Evolutionary conservation across 2,888 invertebrate genomes (phyloP), one percentile per base, ranked within the genome.

Genomic region (Hypena proboscidalis): DNA sequence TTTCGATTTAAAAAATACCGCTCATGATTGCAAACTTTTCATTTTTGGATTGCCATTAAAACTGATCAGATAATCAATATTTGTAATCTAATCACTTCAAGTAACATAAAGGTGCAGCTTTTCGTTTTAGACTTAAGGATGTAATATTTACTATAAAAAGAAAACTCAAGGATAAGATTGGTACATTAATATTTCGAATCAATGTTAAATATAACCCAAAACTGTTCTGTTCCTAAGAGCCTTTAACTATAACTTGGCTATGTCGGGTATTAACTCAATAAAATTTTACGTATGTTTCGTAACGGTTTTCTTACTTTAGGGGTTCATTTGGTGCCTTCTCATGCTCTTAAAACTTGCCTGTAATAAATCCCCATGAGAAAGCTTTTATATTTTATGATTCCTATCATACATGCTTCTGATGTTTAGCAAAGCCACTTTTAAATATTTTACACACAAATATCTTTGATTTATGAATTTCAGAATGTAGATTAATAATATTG

Each of bases 311-410:
- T 37, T 35, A 19, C 35, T 37, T 31, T 44, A 23, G 15, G 29
- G 43, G 58, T 61, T 65, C 59, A 60, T 60, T 66, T 64, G 47
- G 43, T 55, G 58, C 54, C 47, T 30, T 36, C 40, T 34, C 33
- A 9, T 25, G 54, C 10, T 8, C 36, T 43, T 44, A 39, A 48
- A 57, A 47, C 31, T 32, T 33, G 30, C 51, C 17, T 39, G 36
- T 29, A 17, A 20, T 39, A 43, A 36, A 50, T 17, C 36, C 38
- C 10, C 26, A 22, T 36, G 35, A 38, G 23, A 30, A 14, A 29
- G 26, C 14, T 17, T 7, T 3, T 31, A 26, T 48, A 32, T 35
- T n/a, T 25, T 11, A 11, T 17, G 1, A 7, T 3, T 4, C 27
- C 15, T 17, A 29, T 15, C 9, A n/a, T 2, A 3, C 4, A 29